phyloP scores from a whole-genome alignment of 2,797 vertebrate species.

The Danio tinwini region DNA sequence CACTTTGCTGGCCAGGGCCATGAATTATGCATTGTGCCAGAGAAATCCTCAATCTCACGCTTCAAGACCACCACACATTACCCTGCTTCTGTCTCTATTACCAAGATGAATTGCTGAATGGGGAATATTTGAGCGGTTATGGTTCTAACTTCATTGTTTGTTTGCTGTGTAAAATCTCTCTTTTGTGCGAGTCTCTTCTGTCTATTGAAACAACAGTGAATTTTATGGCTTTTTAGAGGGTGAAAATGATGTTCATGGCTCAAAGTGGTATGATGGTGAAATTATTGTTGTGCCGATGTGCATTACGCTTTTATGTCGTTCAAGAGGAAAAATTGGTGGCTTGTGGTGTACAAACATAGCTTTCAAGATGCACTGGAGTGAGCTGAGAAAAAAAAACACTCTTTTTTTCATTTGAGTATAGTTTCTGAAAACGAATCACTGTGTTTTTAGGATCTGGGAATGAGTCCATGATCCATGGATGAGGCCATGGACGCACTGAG shows the following conservation, averaged over 20 bases:
- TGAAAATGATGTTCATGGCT: slow-evolving; percentile 74
- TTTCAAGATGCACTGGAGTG: slow-evolving; percentile 11
- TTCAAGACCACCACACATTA: slow-evolving; percentile 97
- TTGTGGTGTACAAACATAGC: background rate
- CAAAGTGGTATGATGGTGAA: slow-evolving; percentile 79
- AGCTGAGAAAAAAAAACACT: background rate
- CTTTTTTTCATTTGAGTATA: background rate
- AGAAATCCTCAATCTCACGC: slow-evolving; percentile 96
- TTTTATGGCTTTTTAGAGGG: slow-evolving; percentile 73
- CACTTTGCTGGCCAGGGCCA: slow-evolving; percentile 98
- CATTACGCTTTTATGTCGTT: slow-evolving; percentile 2
- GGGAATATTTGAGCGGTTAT: slow-evolving; percentile 91
- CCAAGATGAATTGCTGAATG: slow-evolving; percentile 96
- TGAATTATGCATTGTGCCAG: slow-evolving; percentile 99
- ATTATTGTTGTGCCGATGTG: slow-evolving; percentile 72
- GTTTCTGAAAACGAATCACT: background rate
- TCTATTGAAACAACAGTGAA: slow-evolving; percentile 74
- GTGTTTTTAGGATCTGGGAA: background rate
- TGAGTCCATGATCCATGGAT: too few relatives aligned
- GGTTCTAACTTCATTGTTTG: slow-evolving; percentile 93
- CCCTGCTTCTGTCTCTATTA: slow-evolving; percentile 99
- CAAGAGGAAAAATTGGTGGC: background rate
- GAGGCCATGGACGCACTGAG: background rate
- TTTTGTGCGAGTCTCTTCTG: slow-evolving; percentile 70
- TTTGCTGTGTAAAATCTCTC: slow-evolving; percentile 84